These are phyloP conservation scores for Drosophila mulleri DNA, from an alignment of 2,888 invertebrate species.

Conservation along the genomic window DNA sequence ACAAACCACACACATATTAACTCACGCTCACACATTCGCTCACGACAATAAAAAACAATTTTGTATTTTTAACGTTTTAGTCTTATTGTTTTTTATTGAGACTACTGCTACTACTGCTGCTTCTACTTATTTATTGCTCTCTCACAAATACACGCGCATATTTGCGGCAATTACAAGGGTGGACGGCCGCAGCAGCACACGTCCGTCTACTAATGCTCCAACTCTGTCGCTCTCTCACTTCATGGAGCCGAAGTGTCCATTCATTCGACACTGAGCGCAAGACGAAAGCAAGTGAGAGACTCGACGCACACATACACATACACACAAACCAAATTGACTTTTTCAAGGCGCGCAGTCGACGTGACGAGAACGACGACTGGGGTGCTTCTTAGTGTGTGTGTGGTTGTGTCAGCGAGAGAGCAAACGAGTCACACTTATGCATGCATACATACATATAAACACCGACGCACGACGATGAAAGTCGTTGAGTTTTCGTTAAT, in stretches of 20 bases:
- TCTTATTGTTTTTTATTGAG: slow-evolving; percentile 65
- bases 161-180: slow-evolving; percentile 74
- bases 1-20: slow-evolving; percentile 27
- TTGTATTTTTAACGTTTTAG: slow-evolving; percentile 56
- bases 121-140: slow-evolving; percentile 67
- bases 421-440: slow-evolving; percentile 47
- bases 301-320: slow-evolving; percentile 7
- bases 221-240: slow-evolving; percentile 22
- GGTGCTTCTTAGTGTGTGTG: slow-evolving; percentile 37
- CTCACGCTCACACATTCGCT: slow-evolving; percentile 11
- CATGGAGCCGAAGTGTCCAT: slow-evolving; percentile 58
- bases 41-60: slow-evolving; percentile 65
- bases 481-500: slow-evolving; percentile 82
- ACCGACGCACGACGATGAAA: slow-evolving; percentile 77
- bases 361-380: slow-evolving; percentile 51
- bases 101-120: slow-evolving; percentile 10
- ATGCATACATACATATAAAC: slow-evolving; percentile 46
- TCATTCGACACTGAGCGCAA: slow-evolving; percentile 55
- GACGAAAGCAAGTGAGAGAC: slow-evolving; percentile 44
- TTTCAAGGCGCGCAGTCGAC: slow-evolving; percentile 69
- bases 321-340: slow-evolving; percentile 61
- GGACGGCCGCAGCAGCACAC: slow-evolving; percentile 58
- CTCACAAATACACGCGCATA: slow-evolving; percentile 45
- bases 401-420: slow-evolving; percentile 31
- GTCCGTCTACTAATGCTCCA: slow-evolving; percentile 33